Base-by-base conservation (phyloP, 2,797 vertebrate species). In the Corythornis leucogaster region DNA sequence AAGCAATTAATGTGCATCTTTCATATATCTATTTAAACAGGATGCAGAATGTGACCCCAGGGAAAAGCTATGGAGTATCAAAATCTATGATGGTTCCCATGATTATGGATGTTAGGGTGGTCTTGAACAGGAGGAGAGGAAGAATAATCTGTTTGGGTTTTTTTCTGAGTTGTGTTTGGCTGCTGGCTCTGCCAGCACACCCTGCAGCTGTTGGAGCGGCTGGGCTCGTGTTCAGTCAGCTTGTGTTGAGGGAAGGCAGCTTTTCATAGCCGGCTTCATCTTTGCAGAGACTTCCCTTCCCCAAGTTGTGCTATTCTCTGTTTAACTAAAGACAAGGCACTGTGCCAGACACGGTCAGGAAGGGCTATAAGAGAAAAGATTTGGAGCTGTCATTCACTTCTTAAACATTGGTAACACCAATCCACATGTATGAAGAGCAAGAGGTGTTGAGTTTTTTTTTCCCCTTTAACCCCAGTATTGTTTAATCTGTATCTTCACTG, bases 1-100 rank as follows among this genome's bases (percentile, higher is more conserved):
- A 68, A 62, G 19, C 11, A 22, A 3, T 33, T 80, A 1, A 2
- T 3, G 2, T 22, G 1, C 12, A 7, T 55, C 26, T 77, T 26
- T 9, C 6, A 0, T 6, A 0, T 42, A 6, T 38, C 0, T 11
- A 9, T 15, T 62, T 77, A 31, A 67, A 22, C 13, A 57, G 26
- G 53, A n/a, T 2, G 1, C 26, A 45, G 40, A 59, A 46, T 55
- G 15, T 45, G 35, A 51, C 45, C 6, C 43, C 6, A 16, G 30
- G 30, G 68, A 8, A 62, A 35, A 43, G 25, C 19, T 38, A 2
- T 15, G 16, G 38, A 12, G 35, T 20, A 6, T n/a, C 24, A 48
- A 70, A 70, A 2, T 35, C 8, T 59, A 35, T 3, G 20, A 40
- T 40, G 4, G 8, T 45, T 3, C 9, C 35, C 2, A 0, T 5